Evolutionary conservation across 2,888 invertebrate genomes (phyloP), one percentile per base, ranked within the genome.

Genomic region (Xestobium rufovillosum): DNA sequence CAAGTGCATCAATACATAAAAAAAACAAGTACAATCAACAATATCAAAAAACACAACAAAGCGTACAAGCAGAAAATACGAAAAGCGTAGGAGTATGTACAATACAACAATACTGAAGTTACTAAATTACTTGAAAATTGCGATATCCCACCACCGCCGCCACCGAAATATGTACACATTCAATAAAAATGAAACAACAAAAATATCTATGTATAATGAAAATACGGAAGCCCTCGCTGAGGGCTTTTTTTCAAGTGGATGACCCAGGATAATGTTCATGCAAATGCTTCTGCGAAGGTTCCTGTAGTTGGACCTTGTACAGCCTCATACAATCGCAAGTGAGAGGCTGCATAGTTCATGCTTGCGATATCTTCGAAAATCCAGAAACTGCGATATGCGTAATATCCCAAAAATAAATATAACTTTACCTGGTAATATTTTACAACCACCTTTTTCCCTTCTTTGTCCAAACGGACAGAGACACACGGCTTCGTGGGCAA

Each of bases 361-460:
- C 10, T 27, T 11, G 28, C 28, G n/a, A 27, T 27, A 11, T 11
- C n/a, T 9, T 27, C 28, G 8, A 10, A 14, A 13, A 31, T 10
- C 11, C 11, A 27, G 28, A 9, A 27, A 11, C 11, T 9, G 6
- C 28, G 11, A 6, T 11, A 9, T 28, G 28, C 8, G 11, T n/a
- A 9, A 8, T 4, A 14, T 13, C 15, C 13, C 4, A 33, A 11
- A 8, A 14, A 13, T 32, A 8, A 6, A 42, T 47, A 43, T 46
- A 45, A 54, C 42, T 66, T 76, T 76, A 76, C 76, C 76, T 76
- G 76, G 71, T 65, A 68, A 67, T 58, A 67, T 61, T 64, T 67
- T 70, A 70, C 76, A 76, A 66, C 68, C 70, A 61, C 61, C 52
- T 53, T 62, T 56, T 49, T 55, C 60, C 56, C 49, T 52, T 51